Percentiles rank a stretch among this genome's conserved stretches.
phyloP scores from a whole-genome alignment of 2,888 invertebrate genomes.

The Fissipunctia ypsillon region DNA sequence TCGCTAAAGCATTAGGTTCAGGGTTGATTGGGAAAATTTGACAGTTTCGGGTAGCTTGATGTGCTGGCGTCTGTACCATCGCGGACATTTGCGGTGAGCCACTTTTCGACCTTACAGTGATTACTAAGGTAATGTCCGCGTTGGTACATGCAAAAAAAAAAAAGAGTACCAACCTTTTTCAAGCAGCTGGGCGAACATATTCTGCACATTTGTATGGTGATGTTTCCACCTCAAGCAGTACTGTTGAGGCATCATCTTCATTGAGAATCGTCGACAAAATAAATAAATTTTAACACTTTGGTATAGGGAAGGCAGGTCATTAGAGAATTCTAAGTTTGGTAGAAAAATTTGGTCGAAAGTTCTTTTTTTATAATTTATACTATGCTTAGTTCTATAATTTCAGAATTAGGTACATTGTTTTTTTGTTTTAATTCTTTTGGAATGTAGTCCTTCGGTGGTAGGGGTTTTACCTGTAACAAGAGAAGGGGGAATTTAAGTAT shows the following conservation, averaged over 20 bases:
- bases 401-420: slow-evolving; percentile 69
- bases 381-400: slow-evolving; percentile 64
- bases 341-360: slow-evolving; percentile 78
- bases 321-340: slow-evolving; percentile 73
- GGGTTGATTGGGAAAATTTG: no score
- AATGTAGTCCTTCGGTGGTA: slow-evolving; percentile 75
- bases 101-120: no score
- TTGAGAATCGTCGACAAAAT: slow-evolving; percentile 47
- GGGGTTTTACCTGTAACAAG: slow-evolving; percentile 71
- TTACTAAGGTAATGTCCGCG: no score
- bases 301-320: slow-evolving; percentile 77
- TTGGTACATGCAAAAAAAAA: no score
- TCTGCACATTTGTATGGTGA: slow-evolving; percentile 97
- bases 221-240: slow-evolving; percentile 98
- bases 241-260: slow-evolving; percentile 95
- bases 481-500: slow-evolving; percentile 20
- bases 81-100: no score
- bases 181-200: slow-evolving; percentile 96
- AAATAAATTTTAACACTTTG: slow-evolving; percentile 73
- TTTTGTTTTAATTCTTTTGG: slow-evolving; percentile 66
- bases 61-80: no score
- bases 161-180: slow-evolving; percentile 90
- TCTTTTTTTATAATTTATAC: slow-evolving; percentile 41
- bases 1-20: no score
- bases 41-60: no score